phyloP scores from a whole-genome alignment of 2,113 vertebrate genomes.

The Tachysurus fulvidraco region DNA sequence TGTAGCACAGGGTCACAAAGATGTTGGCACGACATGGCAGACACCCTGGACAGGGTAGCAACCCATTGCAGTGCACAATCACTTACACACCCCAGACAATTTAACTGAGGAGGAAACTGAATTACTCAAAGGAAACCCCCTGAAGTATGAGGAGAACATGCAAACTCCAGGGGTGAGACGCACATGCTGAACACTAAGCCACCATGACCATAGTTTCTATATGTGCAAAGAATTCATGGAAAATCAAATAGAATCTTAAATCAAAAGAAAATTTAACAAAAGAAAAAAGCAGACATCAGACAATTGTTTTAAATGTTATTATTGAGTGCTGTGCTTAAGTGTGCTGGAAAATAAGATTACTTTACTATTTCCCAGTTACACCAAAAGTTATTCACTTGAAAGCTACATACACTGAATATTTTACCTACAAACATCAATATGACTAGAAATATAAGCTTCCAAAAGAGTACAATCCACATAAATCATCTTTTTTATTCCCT shows the following conservation, averaged over 20 bases:
- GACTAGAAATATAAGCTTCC: background rate
- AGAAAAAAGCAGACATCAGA: background rate
- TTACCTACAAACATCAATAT: background rate
- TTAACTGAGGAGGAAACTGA: too few relatives aligned
- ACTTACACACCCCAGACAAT: too few relatives aligned
- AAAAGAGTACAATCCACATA: background rate
- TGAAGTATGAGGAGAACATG: too few relatives aligned
- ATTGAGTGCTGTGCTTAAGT: background rate
- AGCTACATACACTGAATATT: background rate
- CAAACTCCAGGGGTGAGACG: too few relatives aligned
- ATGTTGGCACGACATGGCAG: too few relatives aligned
- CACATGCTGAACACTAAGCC: too few relatives aligned
- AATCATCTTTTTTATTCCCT: background rate
- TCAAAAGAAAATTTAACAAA: background rate
- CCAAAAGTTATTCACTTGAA: background rate
- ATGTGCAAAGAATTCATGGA: background rate
- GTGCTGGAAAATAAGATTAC: background rate
- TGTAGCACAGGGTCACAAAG: too few relatives aligned
- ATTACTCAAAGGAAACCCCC: too few relatives aligned
- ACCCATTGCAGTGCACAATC: too few relatives aligned
- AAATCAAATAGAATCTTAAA: background rate
- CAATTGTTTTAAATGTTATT: background rate
- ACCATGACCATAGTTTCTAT: background rate
- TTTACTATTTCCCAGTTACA: background rate
- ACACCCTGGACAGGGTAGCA: too few relatives aligned